These are phyloP conservation scores for Sphenopsis melanotis DNA, from an alignment of 2,797 vertebrate genomes.

Conservation along the genomic window DNA sequence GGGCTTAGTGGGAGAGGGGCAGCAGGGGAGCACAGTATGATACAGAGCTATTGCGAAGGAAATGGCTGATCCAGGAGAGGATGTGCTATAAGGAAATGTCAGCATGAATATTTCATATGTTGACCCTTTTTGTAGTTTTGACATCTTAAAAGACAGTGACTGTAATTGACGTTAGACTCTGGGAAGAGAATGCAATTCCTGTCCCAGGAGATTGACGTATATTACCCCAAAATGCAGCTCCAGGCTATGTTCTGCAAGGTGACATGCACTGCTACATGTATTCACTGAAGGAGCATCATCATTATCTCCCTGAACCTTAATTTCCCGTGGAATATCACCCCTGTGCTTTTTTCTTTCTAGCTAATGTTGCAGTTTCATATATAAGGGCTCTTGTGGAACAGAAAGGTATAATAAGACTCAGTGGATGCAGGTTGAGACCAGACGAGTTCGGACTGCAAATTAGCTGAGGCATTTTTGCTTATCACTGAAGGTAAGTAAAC, in stretches of 20 bases:
- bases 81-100: slow-evolving; percentile 46
- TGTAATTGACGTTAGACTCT: neutral
- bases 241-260: slow-evolving; percentile 9
- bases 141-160: slow-evolving; percentile 16
- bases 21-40: neutral
- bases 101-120: slow-evolving; percentile 64
- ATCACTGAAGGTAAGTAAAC: slow-evolving; percentile 3
- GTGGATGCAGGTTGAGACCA: slow-evolving; percentile 4
- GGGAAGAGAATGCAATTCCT: neutral
- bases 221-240: slow-evolving; percentile 1
- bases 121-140: slow-evolving; percentile 42
- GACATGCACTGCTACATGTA: neutral
- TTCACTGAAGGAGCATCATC: neutral
- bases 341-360: neutral
- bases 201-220: neutral
- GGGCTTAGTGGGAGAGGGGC: neutral
- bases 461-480: slow-evolving; percentile 24
- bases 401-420: neutral
- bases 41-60: neutral
- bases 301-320: slow-evolving; percentile 6
- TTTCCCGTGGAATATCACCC: neutral
- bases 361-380: neutral
- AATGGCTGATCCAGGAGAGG: slow-evolving; percentile 1
- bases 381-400: neutral
- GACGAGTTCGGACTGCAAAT: neutral